Conservation (phyloP, 2,888 invertebrate species). For the Caenorhabditis sp. region DNA sequence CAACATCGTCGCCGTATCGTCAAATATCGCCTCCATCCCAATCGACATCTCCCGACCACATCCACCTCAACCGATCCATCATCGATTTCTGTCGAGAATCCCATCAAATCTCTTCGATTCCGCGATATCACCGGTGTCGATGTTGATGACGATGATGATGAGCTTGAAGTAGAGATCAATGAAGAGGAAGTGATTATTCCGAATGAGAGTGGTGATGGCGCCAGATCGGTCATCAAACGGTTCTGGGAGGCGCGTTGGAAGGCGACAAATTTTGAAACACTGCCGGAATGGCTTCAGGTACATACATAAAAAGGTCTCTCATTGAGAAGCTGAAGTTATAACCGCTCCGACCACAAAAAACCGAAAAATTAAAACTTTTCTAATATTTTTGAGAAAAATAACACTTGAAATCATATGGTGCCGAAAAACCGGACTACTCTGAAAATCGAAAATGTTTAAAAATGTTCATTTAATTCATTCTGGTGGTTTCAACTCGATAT, state of each 20-base stretch:
- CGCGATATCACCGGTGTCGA: background rate
- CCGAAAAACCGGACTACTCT: too few relatives aligned
- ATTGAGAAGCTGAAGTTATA: too few relatives aligned
- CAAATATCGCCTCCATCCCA: slow-evolving; percentile 63
- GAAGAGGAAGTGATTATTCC: slow-evolving; percentile 65
- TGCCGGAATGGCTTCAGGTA: slow-evolving; percentile 88
- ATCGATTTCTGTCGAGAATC: background rate
- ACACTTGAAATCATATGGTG: too few relatives aligned
- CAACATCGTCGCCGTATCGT: slow-evolving; percentile 58
- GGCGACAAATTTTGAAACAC: slow-evolving; percentile 78
- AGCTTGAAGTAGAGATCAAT: slow-evolving; percentile 62
- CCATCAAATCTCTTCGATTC: slow-evolving; percentile 15
- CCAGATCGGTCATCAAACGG: slow-evolving; percentile 51
- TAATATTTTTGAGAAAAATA: too few relatives aligned
- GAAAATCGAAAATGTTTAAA: too few relatives aligned
- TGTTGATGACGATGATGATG: slow-evolving; percentile 49
- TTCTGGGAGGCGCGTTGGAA: slow-evolving; percentile 70
- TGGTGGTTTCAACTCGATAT: too few relatives aligned
- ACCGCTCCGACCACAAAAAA: too few relatives aligned
- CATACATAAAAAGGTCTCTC: too few relatives aligned
- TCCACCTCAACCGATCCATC: slow-evolving; percentile 10
- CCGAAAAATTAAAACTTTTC: too few relatives aligned
- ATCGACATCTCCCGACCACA: slow-evolving; percentile 8
- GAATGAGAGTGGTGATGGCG: slow-evolving; percentile 52
- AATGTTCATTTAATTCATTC: too few relatives aligned